Percentiles rank a stretch among this genome's conserved stretches.
Conservation (phyloP, 1,140 invertebrate species). For the Drosophila busckii region DNA sequence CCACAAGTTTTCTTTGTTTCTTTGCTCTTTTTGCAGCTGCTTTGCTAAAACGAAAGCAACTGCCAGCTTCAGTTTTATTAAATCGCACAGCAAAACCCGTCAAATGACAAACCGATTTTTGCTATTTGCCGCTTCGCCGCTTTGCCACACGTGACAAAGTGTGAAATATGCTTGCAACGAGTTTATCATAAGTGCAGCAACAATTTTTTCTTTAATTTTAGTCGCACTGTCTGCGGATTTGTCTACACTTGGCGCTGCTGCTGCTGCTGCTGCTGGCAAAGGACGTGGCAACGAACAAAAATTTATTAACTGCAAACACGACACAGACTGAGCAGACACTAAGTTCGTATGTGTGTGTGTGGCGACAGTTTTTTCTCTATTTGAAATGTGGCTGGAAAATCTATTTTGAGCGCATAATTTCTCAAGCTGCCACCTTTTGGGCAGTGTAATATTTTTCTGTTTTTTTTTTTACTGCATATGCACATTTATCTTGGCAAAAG, state of each 20-base stretch:
- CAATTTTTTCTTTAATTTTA: conserved; percentile 36
- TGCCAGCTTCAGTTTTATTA: conserved; percentile 28
- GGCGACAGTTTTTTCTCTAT: conserved; percentile 8
- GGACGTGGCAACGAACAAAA: conserved; percentile 51
- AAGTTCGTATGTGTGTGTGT: conserved; percentile 25
- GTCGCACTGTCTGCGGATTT: conserved; percentile 22
- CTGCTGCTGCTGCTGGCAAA: conserved; percentile 35
- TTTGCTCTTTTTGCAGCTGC: conserved; percentile 2
- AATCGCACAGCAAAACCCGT: no score
- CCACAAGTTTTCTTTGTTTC: no score
- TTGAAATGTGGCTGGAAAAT: conserved; percentile 57
- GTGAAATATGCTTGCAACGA: conserved; percentile 61
- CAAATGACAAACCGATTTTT: not conserved
- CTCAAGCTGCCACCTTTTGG: conserved; percentile 61
- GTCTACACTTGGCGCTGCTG: conserved; percentile 40
- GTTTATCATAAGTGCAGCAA: conserved; percentile 39
- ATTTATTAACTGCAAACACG: conserved; percentile 70
- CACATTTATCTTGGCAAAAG: conserved; percentile 46
- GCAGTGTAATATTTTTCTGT: conserved; percentile 29
- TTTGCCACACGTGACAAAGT: conserved; percentile 57
- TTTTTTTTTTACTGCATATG: conserved; percentile 9
- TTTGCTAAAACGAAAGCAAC: no score
- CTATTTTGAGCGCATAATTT: conserved; percentile 70
- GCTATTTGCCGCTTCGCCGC: not conserved
- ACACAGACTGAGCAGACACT: conserved; percentile 15